Conservation (phyloP, 1,140 invertebrate species). For the Meloidogyne hapla region DNA sequence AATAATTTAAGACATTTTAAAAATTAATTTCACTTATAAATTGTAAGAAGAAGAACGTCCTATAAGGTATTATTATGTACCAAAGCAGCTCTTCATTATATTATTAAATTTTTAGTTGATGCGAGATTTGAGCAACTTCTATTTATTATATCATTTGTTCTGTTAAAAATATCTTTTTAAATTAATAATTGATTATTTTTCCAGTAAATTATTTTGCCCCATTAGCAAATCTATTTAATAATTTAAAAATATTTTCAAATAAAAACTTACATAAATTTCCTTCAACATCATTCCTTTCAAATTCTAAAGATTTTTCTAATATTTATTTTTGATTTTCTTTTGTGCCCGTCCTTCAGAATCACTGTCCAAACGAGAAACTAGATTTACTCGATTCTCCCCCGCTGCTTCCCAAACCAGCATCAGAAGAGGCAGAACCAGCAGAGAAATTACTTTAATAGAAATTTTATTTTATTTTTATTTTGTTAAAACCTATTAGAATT, state of each 20-base stretch:
- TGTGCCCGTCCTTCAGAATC: not conserved
- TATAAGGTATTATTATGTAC: constrained; percentile 56
- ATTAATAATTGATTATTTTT: not conserved
- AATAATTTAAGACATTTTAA: not conserved
- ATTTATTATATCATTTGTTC: constrained; percentile 1
- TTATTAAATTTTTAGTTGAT: constrained; percentile 23
- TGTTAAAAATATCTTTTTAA: not conserved
- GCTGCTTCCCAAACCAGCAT: not conserved
- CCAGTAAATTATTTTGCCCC: too few relatives aligned
- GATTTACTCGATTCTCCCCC: not conserved
- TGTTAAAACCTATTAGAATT: constrained; percentile 16
- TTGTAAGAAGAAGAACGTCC: constrained; percentile 49
- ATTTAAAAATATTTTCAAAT: not conserved
- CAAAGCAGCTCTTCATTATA: constrained; percentile 34
- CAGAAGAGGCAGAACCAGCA: not conserved
- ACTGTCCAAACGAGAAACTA: not conserved
- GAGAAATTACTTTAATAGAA: not conserved
- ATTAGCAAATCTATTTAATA: too few relatives aligned
- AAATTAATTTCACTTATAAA: not conserved
- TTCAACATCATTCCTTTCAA: too few relatives aligned
- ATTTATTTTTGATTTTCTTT: not conserved
- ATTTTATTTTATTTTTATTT: not conserved
- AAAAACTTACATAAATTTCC: too few relatives aligned
- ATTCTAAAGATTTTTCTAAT: not conserved
- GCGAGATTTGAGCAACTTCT: constrained; percentile 13